A percentile compares a stretch with the other conserved stretches of the same genome.
These are phyloP conservation scores for Ryuthela nishihirai DNA, from an alignment of 2,888 invertebrate species.

Conservation along the genomic window DNA sequence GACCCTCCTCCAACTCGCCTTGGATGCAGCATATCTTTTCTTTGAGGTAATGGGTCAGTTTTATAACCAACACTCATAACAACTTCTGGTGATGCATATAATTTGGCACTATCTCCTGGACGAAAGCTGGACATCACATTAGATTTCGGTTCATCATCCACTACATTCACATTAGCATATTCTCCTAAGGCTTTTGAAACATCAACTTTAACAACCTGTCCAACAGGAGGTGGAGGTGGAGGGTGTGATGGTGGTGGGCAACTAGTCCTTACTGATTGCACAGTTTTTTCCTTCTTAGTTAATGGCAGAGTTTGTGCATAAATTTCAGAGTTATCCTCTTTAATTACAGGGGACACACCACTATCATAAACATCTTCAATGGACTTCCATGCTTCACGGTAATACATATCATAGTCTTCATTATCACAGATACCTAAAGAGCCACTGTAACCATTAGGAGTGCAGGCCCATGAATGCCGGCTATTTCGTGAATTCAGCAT, in stretches of 20 bases:
- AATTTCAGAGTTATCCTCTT: constrained; percentile 21
- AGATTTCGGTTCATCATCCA: constrained; percentile 45
- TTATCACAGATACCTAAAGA: constrained; percentile 29
- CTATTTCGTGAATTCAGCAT: constrained; percentile 44
- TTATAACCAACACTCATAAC: constrained; percentile 63
- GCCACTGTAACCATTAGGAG: constrained; percentile 32
- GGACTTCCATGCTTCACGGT: constrained; percentile 47
- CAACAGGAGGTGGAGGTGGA: constrained; percentile 72
- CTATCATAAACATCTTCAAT: constrained; percentile 44
- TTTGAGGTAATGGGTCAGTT: constrained; percentile 6
- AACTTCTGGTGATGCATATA: constrained; percentile 85
- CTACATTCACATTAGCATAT: constrained; percentile 49
- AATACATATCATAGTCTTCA: constrained; percentile 41
- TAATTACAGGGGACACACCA: constrained; percentile 14
- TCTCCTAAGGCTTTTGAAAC: constrained; percentile 43
- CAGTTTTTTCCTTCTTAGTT: constrained; percentile 24
- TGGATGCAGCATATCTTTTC: constrained; percentile 17
- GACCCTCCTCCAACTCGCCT: constrained; percentile 28
- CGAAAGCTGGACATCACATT: constrained; percentile 79
- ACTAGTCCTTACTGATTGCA: constrained; percentile 17
- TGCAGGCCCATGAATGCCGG: constrained; percentile 47
- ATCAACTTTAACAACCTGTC: constrained; percentile 53
- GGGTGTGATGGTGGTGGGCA: constrained; percentile 74
- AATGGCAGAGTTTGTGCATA: constrained; percentile 42
- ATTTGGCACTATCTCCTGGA: constrained; percentile 75